Evolutionary conservation across 1,140 invertebrate species (phyloP), one percentile per base, ranked within the genome.

Genomic region (Mizuhopecten yessoensis): DNA sequence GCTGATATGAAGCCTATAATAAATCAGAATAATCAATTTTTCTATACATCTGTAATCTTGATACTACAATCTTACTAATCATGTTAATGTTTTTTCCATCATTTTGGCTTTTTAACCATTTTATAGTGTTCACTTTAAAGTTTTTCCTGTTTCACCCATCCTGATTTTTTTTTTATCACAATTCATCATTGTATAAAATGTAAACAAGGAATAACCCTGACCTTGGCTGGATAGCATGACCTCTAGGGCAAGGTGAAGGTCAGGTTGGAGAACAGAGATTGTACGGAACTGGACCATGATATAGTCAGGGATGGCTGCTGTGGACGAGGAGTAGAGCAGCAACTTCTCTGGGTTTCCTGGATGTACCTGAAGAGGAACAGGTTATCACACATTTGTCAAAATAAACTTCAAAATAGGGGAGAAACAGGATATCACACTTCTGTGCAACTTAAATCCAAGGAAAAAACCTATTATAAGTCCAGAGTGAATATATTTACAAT

Each of bases 141-240:
- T 57, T 9, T 57, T 57, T 57, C n/a, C n/a, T 20, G 5, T 29
- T 75, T 75, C 23, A 75, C 11, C 20, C 15, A 49, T 7, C 36
- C 13, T 39, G 13, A 39, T 39, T 39, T 39, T 39, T 39, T 39
- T 39, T 13, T 7, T 7, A 39, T 5, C 5, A 39, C 36, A 39
- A 39, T 39, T 13, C 36, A 39, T 39, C 13, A 39, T n/a, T n/a
- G n/a, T n/a, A 39, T 39, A 39, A 39, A 39, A 45, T 34, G n/a
- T 17, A 57, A 57, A 45, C 34, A 33, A 23, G 42, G 33, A 36
- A 42, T 34, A 33, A 33, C 45, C 36, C 88, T 89, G 91, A 96
- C 96, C 96, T 96, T 96, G 96, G 92, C 95, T 95, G 89, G 95
- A 94, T 13, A 96, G 93, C 91, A 96, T 91, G 88, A 96, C 96